Base-by-base conservation (phyloP, 2,888 invertebrate genomes). In the Glyphotaelius pellucidus region DNA sequence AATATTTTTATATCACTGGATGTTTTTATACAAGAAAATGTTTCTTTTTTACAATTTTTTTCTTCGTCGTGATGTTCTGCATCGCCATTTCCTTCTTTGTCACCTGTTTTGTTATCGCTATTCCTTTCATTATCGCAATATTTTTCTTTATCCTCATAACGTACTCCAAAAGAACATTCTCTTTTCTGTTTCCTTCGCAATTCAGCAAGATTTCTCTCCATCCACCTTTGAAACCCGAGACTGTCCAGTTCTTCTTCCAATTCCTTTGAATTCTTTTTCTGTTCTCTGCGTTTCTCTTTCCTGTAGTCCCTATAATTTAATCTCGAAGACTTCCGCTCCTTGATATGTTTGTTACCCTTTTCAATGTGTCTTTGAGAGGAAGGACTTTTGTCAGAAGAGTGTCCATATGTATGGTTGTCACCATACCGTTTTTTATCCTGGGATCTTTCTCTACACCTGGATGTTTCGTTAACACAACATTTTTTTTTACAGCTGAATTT, bases 201-300 rank as follows among this genome's bases (percentile, higher is more conserved):
- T 94, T 94, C 5, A 95, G 30, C 86, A 67, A 67, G 67, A 67
- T 25, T 67, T 67, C n/a, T n/a, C 67, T 67, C 67, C 67, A 67
- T 67, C 67, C 25, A 67, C n/a, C 25, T 67, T 2, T n/a, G 67
- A n/a, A 25, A 25, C 67, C 25, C n/a, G 67, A n/a, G 67, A 0
- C 67, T 25, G 25, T n/a, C n/a, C 67, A 7, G 25, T 67, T 25
- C 25, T 67, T 67, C 25, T 67, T 67, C 67, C 9, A 67, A 67
- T 67, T 67, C 25, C 67, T n/a, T 67, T 67, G 67, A 67, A n/a
- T n/a, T n/a, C n/a, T n/a, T n/a, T 9, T n/a, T 67, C 67, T 67
- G 67, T 67, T 67, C 67, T 67, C 67, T 67, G 25, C 25, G 25
- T 67, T 67, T 67, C 25, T 9, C 67, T 67, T 67, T n/a, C n/a